These are phyloP conservation scores for Aplochiton taeniatus DNA, from an alignment of 2,797 vertebrate genomes.

Conservation along the genomic window DNA sequence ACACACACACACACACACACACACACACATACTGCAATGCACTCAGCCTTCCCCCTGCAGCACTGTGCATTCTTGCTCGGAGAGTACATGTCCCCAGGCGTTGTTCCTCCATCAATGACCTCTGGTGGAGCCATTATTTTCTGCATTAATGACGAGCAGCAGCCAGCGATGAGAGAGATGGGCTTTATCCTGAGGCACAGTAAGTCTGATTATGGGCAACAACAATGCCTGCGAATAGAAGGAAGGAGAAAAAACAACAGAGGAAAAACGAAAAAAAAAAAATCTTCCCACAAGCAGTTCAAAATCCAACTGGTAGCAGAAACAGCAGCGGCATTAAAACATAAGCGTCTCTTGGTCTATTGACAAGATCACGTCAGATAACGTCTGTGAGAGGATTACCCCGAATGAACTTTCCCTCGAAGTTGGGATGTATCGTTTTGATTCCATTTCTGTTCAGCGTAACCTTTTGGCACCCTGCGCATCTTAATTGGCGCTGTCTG, in stretches of 20 bases:
- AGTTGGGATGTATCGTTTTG: conserved; percentile 31
- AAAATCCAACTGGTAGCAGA: conserved; percentile 50
- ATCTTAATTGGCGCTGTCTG: no score
- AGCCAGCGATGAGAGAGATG: conserved; percentile 79
- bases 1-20: conserved; percentile 10
- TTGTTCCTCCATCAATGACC: conserved; percentile 73
- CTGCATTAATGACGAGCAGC: conserved; percentile 81
- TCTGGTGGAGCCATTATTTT: conserved; percentile 81
- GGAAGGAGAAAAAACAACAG: conserved; percentile 25
- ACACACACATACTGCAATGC: conserved; percentile 60
- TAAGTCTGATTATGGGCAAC: conserved; percentile 74
- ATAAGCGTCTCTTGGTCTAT: conserved; percentile 65
- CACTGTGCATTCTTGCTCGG: conserved; percentile 67
- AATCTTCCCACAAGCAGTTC: conserved; percentile 69
- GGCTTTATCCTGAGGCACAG: conserved; percentile 73
- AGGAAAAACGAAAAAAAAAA: conserved; percentile 49
- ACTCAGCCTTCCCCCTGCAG: conserved; percentile 66
- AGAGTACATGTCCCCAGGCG: conserved; percentile 72
- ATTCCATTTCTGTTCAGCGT: conserved; percentile 25
- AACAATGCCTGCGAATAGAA: conserved; percentile 59
- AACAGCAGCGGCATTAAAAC: conserved; percentile 39
- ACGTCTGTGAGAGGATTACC: conserved; percentile 65
- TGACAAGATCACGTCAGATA: conserved; percentile 68
- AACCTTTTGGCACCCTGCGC: not conserved
- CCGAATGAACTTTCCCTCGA: conserved; percentile 47